Base-by-base conservation (phyloP, 2,797 vertebrate genomes). In the Leucoraja ocellata region DNA sequence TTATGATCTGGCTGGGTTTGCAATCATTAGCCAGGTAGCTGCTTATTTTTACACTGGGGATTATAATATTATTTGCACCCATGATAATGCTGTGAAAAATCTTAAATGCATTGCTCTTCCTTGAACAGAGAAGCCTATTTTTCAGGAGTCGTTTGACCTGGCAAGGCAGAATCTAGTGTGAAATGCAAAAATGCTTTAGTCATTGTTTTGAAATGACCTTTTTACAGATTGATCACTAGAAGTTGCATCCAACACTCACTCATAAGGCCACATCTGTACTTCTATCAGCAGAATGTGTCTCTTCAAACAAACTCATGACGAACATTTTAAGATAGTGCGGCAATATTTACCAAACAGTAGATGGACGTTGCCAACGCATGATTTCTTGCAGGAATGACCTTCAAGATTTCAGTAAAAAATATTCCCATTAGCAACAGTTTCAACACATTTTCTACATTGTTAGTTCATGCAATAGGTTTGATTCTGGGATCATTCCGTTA, bases 201-300 rank as follows among this genome's bases (percentile, higher is more conserved):
- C 84, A 36, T 32, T 36, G 84, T 16, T 68, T 88, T 68, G 84
- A 68, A 88, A 88, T 88, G 84, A 68, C 63, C 84, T 88, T 88
- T 88, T 68, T 8, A 68, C 7, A 68, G 61, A 65, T 88, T 88
- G 63, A 63, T 36, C 65, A 32, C 1, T 88, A 28, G n/a, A 16
- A 68, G n/a, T 68, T 88, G 32, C 61, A 21, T 88, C 16, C 32
- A 68, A 54, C 46, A 54, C 46, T 32, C 61, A 68, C 63, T 88
- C 61, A 68, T 88, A 39, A 88, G 84, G 84, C 84, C 61, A 68
- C n/a, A 68, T 88, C n/a, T 88, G 84, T 36, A 36, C 0, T 14
- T 36, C 16, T 88, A 36, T 68, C 63, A 68, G 84, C 16, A 68
- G 84, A 32, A 36, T 68, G n/a, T 68, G 16, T 18, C 61, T 88